Evolutionary conservation across 2,113 vertebrate species (phyloP).

Genomic region (Pleuronectes platessa): DNA sequence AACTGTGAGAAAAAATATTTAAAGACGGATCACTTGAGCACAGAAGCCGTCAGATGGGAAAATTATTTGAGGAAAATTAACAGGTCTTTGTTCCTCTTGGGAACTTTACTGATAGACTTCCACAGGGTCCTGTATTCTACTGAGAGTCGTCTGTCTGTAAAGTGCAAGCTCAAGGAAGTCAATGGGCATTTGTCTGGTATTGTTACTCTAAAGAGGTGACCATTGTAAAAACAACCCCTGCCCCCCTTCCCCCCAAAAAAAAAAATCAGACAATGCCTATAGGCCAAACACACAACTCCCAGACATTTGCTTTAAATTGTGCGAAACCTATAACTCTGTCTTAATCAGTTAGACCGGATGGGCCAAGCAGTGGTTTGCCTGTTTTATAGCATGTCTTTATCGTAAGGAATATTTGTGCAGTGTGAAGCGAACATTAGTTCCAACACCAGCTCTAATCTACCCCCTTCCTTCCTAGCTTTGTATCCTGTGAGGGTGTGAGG

Average conservation of each 20-base stretch:
- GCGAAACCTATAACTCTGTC: conserved; percentile 37
- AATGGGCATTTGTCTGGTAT: no score
- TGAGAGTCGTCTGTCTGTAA: conserved; percentile 29
- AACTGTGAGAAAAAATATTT: not conserved
- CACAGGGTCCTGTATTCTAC: not conserved
- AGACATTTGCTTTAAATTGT: conserved; percentile 36
- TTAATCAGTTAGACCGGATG: conserved; percentile 55
- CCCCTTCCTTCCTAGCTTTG: conserved; percentile 77
- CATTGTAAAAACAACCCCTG: no score
- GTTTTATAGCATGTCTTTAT: conserved; percentile 68
- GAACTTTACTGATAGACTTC: not conserved
- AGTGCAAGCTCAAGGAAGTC: conserved; percentile 31
- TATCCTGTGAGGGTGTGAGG: conserved; percentile 69
- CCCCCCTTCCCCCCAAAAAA: no score
- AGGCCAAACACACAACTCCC: conserved; percentile 24
- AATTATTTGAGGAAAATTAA: not conserved
- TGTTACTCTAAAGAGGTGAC: no score
- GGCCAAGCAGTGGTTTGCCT: conserved; percentile 46
- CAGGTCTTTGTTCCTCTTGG: not conserved
- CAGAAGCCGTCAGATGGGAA: not conserved
- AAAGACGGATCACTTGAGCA: not conserved
- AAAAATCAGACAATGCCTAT: conserved; percentile 46
- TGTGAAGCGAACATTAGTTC: conserved; percentile 63
- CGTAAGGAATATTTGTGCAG: conserved; percentile 76
- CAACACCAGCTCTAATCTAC: conserved; percentile 50